Evolutionary conservation across 1,140 invertebrate species (phyloP), one percentile per base, ranked within the genome.

Genomic region (Nebria ingens): DNA sequence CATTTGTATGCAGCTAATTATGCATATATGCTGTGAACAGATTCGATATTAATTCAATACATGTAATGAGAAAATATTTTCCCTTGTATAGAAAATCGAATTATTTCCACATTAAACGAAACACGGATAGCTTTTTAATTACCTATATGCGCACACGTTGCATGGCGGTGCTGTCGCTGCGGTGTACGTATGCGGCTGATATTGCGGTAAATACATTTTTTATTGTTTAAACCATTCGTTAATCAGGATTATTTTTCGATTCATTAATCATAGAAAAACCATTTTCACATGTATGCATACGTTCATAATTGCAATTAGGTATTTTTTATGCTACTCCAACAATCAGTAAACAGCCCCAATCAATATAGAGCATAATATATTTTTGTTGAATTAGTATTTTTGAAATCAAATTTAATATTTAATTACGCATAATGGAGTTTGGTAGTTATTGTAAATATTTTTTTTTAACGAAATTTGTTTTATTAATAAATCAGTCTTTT

Each of bases 91-190:
- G n/a, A 6, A 34, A 34, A 45, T 45, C 40, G 40, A 45, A 45
- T 45, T 45, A 45, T 45, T 45, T 45, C 15, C 40, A 17, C 40
- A 45, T 45, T 45, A 11, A 45, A 45, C 15, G 40, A 17, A 45
- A 45, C 40, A 45, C 17, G 40, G 17, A 45, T 45, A 45, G 40
- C 40, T 45, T 45, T 45, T 45, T 45, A 45, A 45, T 29, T 29
- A 29, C 25, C 13, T n/a, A 13, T 29, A 11, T 17, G 15, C 40
- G 17, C 40, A 45, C 40, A 34, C 17, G 40, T 17, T 45, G 9
- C 15, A 17, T 17, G 40, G 40, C 17, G 9, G 40, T 17, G 40
- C 17, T 9, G 15, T 45, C 6, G 40, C 15, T 45, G 40, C 15
- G n/a, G n/a, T n/a, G n/a, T n/a, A n/a, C n/a, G n/a, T n/a, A n/a